Evolutionary conservation across 2,888 invertebrate genomes (phyloP), one percentile per base, ranked within the genome.

Genomic region (Macropis europaea): DNA sequence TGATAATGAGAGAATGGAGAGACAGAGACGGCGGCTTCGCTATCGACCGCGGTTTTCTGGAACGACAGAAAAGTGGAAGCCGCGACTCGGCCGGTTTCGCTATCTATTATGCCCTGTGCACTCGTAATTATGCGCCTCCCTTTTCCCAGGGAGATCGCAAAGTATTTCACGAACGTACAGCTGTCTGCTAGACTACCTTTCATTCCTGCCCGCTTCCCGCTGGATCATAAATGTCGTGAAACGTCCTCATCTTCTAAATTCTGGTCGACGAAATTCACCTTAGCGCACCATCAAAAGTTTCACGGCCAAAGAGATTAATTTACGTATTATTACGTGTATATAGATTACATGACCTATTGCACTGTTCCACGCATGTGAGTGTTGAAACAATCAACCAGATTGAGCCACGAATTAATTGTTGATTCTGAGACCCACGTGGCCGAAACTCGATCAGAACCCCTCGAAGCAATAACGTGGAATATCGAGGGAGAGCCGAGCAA

Each of bases 11-110:
- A 67, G 56, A 66, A 67, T 72, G 72, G 62, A 45, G 22, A 17
- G 40, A 13, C 11, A 36, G 19, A 13, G 22, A 36, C 11, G 19
- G 30, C 47, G 47, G 64, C 34, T 34, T n/a, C n/a, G 42, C 62
- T 67, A 73, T 75, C 75, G 75, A 73, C 56, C 73, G 73, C 36
- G 73, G 63, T 73, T 73, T n/a, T 69, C 68, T 73, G 52, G 38
- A 71, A 63, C 59, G 62, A 59, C 59, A 24, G 64, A 64, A 60
- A 71, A 71, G 52, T n/a, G n/a, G n/a, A n/a, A 53, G 50, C 40
- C 45, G 36, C 67, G 59, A 43, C 45, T 50, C 66, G 64, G 1
- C 47, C 50, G 36, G 19, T 52, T 15, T 11, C 64, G 61, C 54
- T 66, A 52, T 71, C 67, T 71, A 74, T 76, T 76, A 74, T 71